Base-by-base conservation (phyloP, 53 echinoderm and acorn worm species). In the Crossaster papposus region DNA sequence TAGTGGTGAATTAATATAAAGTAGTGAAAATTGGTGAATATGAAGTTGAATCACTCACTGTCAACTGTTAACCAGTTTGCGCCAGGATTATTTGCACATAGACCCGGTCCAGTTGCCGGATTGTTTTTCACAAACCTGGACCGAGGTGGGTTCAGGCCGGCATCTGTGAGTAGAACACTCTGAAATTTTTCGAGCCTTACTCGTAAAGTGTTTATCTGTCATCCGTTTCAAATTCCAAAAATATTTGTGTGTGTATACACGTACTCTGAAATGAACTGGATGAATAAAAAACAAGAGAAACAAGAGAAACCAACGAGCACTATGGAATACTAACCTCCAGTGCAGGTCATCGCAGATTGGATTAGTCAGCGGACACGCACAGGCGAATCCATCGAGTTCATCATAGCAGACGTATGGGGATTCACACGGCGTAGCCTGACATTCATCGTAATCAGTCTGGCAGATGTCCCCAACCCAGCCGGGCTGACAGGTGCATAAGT, bases 381-480 rank as follows among this genome's bases (percentile, higher is more conserved):
- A 87, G 18, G n/a, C 36, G 26, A 29, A 77, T 58, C 35, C 75
- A 38, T 87, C n/a, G 20, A 90, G 71, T 3, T 33, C 70, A 34
- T 90, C 90, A 14, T 72, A 81, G 73, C 90, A 90, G 55, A 73
- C 55, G 31, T 81, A 90, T 13, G 81, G 81, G 24, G 35, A 81
- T 70, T 32, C 54, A 81, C 90, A 90, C 1, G 90, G 90, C 22
- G 54, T 23, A 26, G 90, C 81, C 30, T 28, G 14, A 36, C 90
- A 90, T 11, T 90, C 90, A 54, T 90, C 90, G 30, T 53, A 81
- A 32, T 90, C 90, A 34, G 54, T 90, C 44, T 90, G 79, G 44
- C 91, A 91, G 80, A 30, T 79, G 30, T 91, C 91, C 23, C 91
- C 91, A 7, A 86, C 86, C 83, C 83, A 91, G 5, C 91, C 91